Evolutionary conservation across 2,888 invertebrate species (phyloP).

Genomic region (Cartodere bifasciata): DNA sequence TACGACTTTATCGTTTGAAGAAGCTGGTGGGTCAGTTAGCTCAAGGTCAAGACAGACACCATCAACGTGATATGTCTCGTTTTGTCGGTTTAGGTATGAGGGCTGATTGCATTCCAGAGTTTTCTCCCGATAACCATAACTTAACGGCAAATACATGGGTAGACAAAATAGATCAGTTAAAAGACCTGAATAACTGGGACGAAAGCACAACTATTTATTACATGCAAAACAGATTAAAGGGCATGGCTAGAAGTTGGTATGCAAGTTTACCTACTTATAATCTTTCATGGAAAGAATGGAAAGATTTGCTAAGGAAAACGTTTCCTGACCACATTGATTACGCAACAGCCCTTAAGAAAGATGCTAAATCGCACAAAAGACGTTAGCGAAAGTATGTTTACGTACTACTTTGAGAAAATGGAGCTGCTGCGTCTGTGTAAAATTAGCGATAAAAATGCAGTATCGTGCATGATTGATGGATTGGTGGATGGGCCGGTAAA

Average conservation of each 20-base stretch:
- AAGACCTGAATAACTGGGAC: slow-evolving; percentile 12
- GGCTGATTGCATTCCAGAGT: slow-evolving; percentile 15
- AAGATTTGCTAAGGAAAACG: slow-evolving; percentile 12
- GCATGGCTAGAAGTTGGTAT: slow-evolving; percentile 17
- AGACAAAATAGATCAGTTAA: slow-evolving; percentile 17
- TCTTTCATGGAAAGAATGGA: slow-evolving; percentile 17
- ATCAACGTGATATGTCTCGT: no score
- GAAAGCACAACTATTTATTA: slow-evolving; percentile 14
- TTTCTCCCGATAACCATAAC: slow-evolving; percentile 12
- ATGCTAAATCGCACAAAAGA: slow-evolving; percentile 13
- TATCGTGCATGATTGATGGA: slow-evolving; percentile 14
- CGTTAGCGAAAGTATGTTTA: slow-evolving; percentile 12
- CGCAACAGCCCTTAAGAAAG: slow-evolving; percentile 10
- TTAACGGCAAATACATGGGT: slow-evolving; percentile 15
- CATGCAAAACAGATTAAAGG: slow-evolving; percentile 14
- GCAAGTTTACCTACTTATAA: slow-evolving; percentile 12
- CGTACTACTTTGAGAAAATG: slow-evolving; percentile 18
- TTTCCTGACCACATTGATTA: slow-evolving; percentile 15
- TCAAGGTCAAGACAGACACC: no score
- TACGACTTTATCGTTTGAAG: no score
- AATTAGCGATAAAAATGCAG: slow-evolving; percentile 11
- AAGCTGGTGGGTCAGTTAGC: no score
- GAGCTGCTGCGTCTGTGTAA: slow-evolving; percentile 12
- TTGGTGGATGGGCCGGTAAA: slow-evolving; percentile 9
- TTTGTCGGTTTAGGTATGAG: no score